Percentiles rank a stretch among this genome's conserved stretches.
phyloP scores from a whole-genome alignment of 1,140 invertebrate species.

The Eulimnadia texana region DNA sequence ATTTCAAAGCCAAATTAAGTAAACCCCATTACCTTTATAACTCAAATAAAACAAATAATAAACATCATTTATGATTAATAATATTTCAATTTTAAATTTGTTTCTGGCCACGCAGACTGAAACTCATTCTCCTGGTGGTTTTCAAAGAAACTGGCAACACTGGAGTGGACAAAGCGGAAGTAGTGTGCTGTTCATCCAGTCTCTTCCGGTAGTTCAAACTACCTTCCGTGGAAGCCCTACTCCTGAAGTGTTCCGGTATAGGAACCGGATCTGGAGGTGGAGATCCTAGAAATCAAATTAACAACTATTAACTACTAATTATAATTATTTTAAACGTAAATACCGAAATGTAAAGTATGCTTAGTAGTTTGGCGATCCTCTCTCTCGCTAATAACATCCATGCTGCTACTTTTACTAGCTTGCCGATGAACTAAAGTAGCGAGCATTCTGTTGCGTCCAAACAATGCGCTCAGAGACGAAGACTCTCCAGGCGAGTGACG shows the following conservation, averaged over 20 bases:
- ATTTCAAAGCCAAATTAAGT: too few species aligned
- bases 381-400: conserved; percentile 9
- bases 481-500: neutral
- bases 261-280: neutral
- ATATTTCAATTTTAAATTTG: neutral
- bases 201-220: conserved; percentile 1
- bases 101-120: neutral
- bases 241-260: conserved; percentile 6
- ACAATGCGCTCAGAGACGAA: neutral
- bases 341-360: conserved; percentile 1
- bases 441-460: neutral
- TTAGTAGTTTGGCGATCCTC: neutral
- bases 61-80: neutral
- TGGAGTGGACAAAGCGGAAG: neutral
- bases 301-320: neutral
- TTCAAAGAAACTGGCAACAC: neutral
- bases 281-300: neutral
- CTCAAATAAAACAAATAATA: too few species aligned
- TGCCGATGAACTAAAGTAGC: neutral
- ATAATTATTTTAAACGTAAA: neutral
- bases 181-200: neutral
- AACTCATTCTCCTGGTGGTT: neutral
- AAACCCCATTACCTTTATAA: too few species aligned
- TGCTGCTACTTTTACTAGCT: conserved; percentile 6
- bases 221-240: conserved; percentile 11